phyloP scores from a whole-genome alignment of 2,113 vertebrate genomes.

The Amphiprion ocellaris region DNA sequence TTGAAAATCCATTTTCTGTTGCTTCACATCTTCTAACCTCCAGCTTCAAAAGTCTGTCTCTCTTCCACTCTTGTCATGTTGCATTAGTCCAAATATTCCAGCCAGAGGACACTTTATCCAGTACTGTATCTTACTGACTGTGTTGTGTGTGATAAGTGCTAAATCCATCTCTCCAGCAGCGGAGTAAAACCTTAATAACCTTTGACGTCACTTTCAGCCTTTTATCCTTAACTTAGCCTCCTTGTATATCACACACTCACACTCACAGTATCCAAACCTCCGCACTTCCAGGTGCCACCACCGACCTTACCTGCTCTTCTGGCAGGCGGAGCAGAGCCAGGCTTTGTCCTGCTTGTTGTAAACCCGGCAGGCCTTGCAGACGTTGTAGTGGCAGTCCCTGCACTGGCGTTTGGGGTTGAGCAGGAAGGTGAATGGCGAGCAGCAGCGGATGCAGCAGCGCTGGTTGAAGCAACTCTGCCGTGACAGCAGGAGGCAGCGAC shows the following conservation, averaged over 20 bases:
- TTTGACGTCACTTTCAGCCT: constrained; percentile 40
- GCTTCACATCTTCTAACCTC: background rate
- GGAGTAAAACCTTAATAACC: constrained; percentile 43
- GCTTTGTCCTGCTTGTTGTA: constrained; percentile 89
- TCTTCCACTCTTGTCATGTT: constrained; percentile 2
- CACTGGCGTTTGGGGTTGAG: constrained; percentile 92
- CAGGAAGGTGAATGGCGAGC: constrained; percentile 93
- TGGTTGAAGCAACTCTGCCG: constrained; percentile 92
- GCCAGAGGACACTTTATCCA: constrained; percentile 7
- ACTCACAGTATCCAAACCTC: background rate
- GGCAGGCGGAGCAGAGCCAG: constrained; percentile 94
- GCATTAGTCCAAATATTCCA: background rate
- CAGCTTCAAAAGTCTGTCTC: background rate
- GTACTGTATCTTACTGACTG: constrained; percentile 16
- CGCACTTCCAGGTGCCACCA: background rate
- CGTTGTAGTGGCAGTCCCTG: constrained; percentile 90
- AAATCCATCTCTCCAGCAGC: constrained; percentile 40
- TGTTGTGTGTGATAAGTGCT: constrained; percentile 18
- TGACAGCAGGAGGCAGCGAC: constrained; percentile 92
- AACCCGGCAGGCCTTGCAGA: constrained; percentile 93
- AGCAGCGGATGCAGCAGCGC: constrained; percentile 97
- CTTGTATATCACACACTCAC: background rate
- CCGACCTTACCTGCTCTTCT: constrained; percentile 90
- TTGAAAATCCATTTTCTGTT: background rate
- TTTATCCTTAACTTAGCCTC: constrained; percentile 38